Base-by-base conservation (phyloP, 2,888 invertebrate genomes). In the Andrena praecox region DNA sequence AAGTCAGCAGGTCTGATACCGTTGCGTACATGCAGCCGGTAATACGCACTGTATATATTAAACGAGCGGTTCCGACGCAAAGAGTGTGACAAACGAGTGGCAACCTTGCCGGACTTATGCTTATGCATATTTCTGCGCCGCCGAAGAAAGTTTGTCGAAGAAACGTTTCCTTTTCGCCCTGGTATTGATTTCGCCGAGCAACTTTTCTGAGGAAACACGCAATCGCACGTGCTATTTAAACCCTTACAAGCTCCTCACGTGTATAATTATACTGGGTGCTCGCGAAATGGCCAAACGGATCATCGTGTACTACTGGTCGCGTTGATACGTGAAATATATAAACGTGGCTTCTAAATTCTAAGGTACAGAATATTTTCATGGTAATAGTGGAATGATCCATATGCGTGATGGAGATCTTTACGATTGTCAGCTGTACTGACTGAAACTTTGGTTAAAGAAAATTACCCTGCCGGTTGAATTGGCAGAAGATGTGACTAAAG, bases 111-210 rank as follows among this genome's bases (percentile, higher is more conserved):
- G 63, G 31, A 48, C 8, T 66, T 48, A n/a, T n/a, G n/a, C n/a
- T n/a, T n/a, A 20, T 50, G 60, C 54, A 54, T 60, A 48, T 59
- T 52, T 10, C 5, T 1, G 50, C 12, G 27, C n/a, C 52, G 73
- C 71, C 71, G 42, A 27, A n/a, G 35, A 62, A 76, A 73, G 20
- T 60, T 66, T 20, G 60, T 54, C 35, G 63, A 48, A 64, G 24
- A 8, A 52, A 67, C 42, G 59, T 59, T 66, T 69, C 33, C 68
- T 33, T 68, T 75, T 71, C 62, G 27, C 42, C 69, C 24, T 8
- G n/a, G 1, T 62, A 78, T 79, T 24, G 82, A 82, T 82, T 79
- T 35, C 72, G 33, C 59, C 50, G 33, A 10, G 42, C 24, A 31
- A 70, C 66, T 62, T 59, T 67, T 70, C 56, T 33, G 31, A 52